phyloP scores from a whole-genome alignment of 1,140 invertebrate genomes.

The Papilio dardanus region DNA sequence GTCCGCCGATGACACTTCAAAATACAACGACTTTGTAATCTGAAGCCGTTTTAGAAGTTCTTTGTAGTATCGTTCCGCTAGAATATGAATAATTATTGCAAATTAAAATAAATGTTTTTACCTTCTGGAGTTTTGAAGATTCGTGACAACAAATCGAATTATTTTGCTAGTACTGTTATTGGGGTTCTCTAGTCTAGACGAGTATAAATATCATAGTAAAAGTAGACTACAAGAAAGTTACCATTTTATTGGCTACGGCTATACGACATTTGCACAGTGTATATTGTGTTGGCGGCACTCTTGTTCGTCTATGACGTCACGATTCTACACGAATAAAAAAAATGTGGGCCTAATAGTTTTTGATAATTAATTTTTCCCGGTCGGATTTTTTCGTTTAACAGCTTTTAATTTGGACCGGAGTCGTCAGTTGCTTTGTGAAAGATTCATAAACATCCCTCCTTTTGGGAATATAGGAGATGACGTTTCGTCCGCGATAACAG shows the following conservation, averaged over 20 bases:
- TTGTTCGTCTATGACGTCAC: background rate
- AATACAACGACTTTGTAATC: constrained; percentile 4
- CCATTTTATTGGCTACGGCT: background rate
- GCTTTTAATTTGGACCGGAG: background rate
- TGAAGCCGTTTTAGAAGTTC: constrained; percentile 23
- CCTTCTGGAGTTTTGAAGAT: too few species aligned
- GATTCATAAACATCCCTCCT: background rate
- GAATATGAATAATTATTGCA: background rate
- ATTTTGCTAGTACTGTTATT: background rate
- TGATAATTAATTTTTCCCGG: background rate
- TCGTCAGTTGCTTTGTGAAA: background rate
- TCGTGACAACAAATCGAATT: too few species aligned
- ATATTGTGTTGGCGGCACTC: background rate
- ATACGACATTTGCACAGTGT: background rate
- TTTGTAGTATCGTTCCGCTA: background rate
- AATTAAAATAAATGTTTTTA: too few species aligned
- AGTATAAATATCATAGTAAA: background rate
- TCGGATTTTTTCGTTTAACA: background rate
- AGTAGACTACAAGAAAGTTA: background rate
- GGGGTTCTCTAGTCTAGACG: background rate
- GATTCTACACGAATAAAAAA: background rate
- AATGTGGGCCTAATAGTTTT: too few species aligned
- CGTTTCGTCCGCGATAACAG: background rate
- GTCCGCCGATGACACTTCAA: constrained; percentile 23
- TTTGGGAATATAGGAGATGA: background rate